Percentiles rank a stretch among this genome's conserved stretches.
Evolutionary conservation across 1,140 invertebrate species (phyloP).

Genomic region (Trichoplusia ni): DNA sequence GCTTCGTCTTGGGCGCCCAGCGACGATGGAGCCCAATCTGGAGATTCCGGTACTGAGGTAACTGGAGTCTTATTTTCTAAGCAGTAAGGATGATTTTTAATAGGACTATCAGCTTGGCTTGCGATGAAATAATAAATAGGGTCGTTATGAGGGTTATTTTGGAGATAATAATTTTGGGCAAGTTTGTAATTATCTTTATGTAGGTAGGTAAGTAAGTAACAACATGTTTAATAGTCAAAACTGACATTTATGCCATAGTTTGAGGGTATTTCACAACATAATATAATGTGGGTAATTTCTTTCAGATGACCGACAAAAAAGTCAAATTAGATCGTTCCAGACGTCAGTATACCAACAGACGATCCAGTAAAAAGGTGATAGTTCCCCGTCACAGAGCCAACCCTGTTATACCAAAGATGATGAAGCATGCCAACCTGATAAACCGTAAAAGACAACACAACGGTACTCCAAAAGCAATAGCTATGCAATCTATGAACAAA

Average conservation of each 20-base stretch:
- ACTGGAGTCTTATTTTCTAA: no score
- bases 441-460: conserved; percentile 44
- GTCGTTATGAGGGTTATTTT: no score
- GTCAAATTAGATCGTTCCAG: conserved; percentile 37
- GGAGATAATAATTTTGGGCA: no score
- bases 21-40: conserved; percentile 42
- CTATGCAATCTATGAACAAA: conserved; percentile 35
- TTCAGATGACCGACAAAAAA: conserved; percentile 37
- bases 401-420: conserved; percentile 47
- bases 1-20: conserved; percentile 57
- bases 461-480: conserved; percentile 8
- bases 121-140: no score
- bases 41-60: conserved; percentile 40
- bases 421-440: conserved; percentile 36
- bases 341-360: conserved; percentile 47
- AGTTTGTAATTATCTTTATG: no score
- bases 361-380: conserved; percentile 41
- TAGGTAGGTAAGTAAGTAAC: no score
- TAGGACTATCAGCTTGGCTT: no score
- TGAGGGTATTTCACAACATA: not conserved
- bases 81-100: no score
- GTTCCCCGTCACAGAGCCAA: conserved; percentile 49
- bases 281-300: not conserved
- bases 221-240: no score
- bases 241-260: no score